Base-by-base conservation (phyloP, 2,797 vertebrate genomes). In the Halcyon badia region DNA sequence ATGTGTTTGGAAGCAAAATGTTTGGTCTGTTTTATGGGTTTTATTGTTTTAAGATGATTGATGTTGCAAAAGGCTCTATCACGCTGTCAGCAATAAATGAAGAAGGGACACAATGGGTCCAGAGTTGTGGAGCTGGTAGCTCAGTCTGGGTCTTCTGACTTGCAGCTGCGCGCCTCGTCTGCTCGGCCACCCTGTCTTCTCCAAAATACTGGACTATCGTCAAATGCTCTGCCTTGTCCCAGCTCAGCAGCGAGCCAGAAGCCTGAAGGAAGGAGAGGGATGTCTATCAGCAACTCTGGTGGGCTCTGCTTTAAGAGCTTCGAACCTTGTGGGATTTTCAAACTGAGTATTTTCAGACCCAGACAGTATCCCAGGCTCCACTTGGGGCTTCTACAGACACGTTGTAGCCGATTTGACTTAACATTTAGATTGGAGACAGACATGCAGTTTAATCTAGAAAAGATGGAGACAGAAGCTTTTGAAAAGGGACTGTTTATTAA, bases 41-140 rank as follows among this genome's bases (percentile, higher is more conserved):
- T 92, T 90, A 89, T 96, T 95, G 90, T 94, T 95, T 96, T 57
- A 89, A 96, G 71, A 92, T 96, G 94, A 96, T 79, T 87, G 90
- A 93, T 96, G 78, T 52, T 64, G 78, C 88, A 60, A 90, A 93
- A 93, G 70, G 35, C 66, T 97, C 96, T 91, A 94, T 94, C 81
- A 31, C 56, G 62, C 83, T 96, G 95, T 96, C 83, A 96, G 86
- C 89, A 89, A 57, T 84, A 87, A 69, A 89, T 8, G 31, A 71
- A 70, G 52, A 82, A 85, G 77, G 80, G 80, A 95, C 88, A 90
- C 39, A 69, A 41, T 24, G 30, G 5, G 2, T 68, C 81, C 86
- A 70, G 37, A 79, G 14, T 51, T 19, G 10, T 19, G 57, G 87
- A 87, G 56, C 86, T 94, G 89, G 92, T 87, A 60, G 86, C 62